Percentiles rank a stretch among this genome's conserved stretches.
These are phyloP conservation scores for Zophobas atratus DNA, from an alignment of 1,140 invertebrate genomes.

Conservation along the genomic window DNA sequence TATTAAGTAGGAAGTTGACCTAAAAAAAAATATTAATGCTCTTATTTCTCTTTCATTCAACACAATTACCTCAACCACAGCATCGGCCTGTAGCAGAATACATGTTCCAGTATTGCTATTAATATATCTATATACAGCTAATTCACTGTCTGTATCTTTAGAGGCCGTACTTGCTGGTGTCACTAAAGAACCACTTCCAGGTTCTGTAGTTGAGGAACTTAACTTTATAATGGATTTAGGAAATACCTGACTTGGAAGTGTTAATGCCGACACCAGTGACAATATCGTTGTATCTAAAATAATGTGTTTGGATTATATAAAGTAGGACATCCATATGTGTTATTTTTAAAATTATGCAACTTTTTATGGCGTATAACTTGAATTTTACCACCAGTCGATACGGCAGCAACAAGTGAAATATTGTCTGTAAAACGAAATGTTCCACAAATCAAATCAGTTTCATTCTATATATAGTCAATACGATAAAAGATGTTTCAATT, in stretches of 20 bases:
- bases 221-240: slow-evolving; percentile 61
- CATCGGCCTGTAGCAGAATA: slow-evolving; percentile 66
- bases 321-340: too few relatives aligned
- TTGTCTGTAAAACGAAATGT: too few relatives aligned
- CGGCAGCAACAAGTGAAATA: too few relatives aligned
- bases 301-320: too few relatives aligned
- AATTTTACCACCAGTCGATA: too few relatives aligned
- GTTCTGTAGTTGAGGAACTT: slow-evolving; percentile 55
- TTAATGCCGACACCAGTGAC: slow-evolving; percentile 53
- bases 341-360: too few relatives aligned
- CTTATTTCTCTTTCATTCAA: neutral
- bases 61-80: slow-evolving; percentile 64
- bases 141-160: slow-evolving; percentile 55
- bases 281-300: slow-evolving; percentile 51
- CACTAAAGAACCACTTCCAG: slow-evolving; percentile 52
- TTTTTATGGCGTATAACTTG: too few relatives aligned
- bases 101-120: slow-evolving; percentile 62
- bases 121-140: slow-evolving; percentile 61
- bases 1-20: slow-evolving; percentile 64
- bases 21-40: slow-evolving; percentile 50
- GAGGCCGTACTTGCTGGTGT: slow-evolving; percentile 53
- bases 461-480: too few relatives aligned
- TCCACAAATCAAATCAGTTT: too few relatives aligned
- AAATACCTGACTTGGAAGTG: slow-evolving; percentile 59
- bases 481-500: too few relatives aligned